Percentiles rank a stretch among this genome's conserved stretches.
These are phyloP conservation scores for Hydra vulgaris DNA, from an alignment of 30 jellyfish, hydroid and myxozoan species.

Conservation along the genomic window DNA sequence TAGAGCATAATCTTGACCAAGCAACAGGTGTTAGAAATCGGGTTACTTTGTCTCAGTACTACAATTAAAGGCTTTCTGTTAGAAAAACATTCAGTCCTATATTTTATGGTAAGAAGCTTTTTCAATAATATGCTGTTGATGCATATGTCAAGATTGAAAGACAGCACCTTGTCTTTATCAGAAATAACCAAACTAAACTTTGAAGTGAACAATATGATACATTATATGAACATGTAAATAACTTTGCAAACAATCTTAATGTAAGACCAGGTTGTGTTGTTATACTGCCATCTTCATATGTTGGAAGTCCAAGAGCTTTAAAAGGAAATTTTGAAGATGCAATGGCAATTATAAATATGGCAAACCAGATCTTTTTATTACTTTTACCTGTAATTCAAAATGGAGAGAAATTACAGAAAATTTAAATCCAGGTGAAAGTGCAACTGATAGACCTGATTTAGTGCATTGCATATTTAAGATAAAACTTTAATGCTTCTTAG, in stretches of 20 bases:
- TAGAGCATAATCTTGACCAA: not conserved
- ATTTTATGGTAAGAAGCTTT: conserved; percentile 1
- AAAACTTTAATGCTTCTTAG: not conserved
- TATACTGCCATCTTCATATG: too few species aligned
- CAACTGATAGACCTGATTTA: not conserved
- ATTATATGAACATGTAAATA: too few species aligned
- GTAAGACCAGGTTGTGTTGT: too few species aligned
- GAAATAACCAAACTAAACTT: not conserved
- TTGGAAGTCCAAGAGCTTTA: too few species aligned
- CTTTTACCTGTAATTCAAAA: too few species aligned
- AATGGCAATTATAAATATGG: too few species aligned
- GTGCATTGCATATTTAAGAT: not conserved
- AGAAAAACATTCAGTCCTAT: not conserved
- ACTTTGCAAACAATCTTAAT: too few species aligned
- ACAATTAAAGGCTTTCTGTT: not conserved
- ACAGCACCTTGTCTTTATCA: not conserved
- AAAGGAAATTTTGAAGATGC: too few species aligned
- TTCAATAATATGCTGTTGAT: too few species aligned
- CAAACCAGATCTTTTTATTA: too few species aligned
- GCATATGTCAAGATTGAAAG: conserved; percentile 5
- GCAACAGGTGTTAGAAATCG: not conserved
- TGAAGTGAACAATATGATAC: too few species aligned
- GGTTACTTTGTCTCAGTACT: not conserved
- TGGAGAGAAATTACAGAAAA: too few species aligned
- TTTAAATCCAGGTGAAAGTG: not conserved